A percentile compares a stretch with the other conserved stretches of the same genome.
Evolutionary conservation across 2,888 invertebrate species (phyloP).

Genomic region (Dasypolia templi): DNA sequence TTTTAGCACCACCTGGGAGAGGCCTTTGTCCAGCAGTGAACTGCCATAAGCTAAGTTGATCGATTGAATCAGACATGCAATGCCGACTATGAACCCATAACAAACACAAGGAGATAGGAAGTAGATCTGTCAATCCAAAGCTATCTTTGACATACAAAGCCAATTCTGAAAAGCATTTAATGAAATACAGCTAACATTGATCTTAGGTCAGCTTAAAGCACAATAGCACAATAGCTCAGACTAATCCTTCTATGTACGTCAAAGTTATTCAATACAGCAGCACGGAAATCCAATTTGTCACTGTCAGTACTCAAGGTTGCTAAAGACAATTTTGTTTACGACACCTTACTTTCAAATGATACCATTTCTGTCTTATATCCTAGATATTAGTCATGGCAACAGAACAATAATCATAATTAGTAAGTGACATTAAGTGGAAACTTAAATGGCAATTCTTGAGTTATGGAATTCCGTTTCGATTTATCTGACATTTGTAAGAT

Average conservation of each 20-base stretch:
- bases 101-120: not conserved
- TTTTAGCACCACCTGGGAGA: not conserved
- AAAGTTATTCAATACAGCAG: not conserved
- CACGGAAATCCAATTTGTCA: constrained; percentile 46
- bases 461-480: constrained; percentile 54
- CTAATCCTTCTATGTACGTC: not conserved
- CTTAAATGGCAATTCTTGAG: constrained; percentile 38
- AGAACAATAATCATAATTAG: constrained; percentile 20
- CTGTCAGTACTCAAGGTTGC: constrained; percentile 48
- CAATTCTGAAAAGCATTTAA: constrained; percentile 20
- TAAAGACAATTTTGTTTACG: constrained; percentile 51
- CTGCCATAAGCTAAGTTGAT: not conserved
- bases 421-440: constrained; percentile 18
- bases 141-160: not conserved
- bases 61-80: not conserved
- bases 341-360: constrained; percentile 48
- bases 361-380: constrained; percentile 31
- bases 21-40: not conserved
- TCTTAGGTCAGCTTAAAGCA: not conserved
- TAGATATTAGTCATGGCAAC: constrained; percentile 29
- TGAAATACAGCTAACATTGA: constrained; percentile 24
- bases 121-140: not conserved
- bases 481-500: constrained; percentile 38
- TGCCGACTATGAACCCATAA: not conserved
- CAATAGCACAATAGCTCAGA: constrained; percentile 3